phyloP scores from a whole-genome alignment of 2,113 vertebrate species.

The Epinephelus lanceolatus region DNA sequence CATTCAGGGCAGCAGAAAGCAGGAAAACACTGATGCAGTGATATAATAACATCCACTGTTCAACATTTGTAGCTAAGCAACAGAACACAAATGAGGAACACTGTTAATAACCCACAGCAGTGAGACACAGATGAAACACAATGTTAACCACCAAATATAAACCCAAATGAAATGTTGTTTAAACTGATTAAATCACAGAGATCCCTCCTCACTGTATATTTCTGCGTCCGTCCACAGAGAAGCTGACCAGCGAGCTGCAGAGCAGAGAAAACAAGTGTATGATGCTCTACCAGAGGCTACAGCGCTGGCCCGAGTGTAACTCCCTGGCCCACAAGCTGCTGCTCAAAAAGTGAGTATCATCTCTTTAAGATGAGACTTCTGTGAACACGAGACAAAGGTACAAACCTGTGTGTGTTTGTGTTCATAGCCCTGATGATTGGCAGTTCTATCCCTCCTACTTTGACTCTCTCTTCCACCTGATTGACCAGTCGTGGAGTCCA shows the following conservation, averaged over 20 bases:
- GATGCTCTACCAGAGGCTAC: constrained; percentile 93
- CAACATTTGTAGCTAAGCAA: not conserved
- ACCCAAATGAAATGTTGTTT: too few relatives aligned
- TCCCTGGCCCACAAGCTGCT: constrained; percentile 92
- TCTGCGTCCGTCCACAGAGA: constrained; percentile 83
- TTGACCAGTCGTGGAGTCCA: constrained; percentile 92
- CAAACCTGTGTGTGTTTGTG: not conserved
- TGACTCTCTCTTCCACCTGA: constrained; percentile 94
- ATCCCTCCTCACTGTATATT: not conserved
- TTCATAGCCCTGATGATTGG: constrained; percentile 96
- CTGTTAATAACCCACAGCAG: not conserved
- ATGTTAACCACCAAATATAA: not conserved
- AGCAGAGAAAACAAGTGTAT: constrained; percentile 98
- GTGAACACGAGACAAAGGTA: not conserved
- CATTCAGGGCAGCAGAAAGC: not conserved
- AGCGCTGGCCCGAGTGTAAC: constrained; percentile 95
- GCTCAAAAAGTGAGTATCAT: constrained; percentile 91
- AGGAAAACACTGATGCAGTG: not conserved
- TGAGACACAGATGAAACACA: not conserved
- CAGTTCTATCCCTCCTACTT: constrained; percentile 98
- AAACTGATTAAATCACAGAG: not conserved
- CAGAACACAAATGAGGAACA: not conserved
- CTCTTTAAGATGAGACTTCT: not conserved
- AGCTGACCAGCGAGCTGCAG: constrained; percentile 97
- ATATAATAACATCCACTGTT: not conserved